These are phyloP conservation scores for Pyrochroa serraticornis DNA, from an alignment of 2,888 invertebrate genomes.

Conservation along the genomic window DNA sequence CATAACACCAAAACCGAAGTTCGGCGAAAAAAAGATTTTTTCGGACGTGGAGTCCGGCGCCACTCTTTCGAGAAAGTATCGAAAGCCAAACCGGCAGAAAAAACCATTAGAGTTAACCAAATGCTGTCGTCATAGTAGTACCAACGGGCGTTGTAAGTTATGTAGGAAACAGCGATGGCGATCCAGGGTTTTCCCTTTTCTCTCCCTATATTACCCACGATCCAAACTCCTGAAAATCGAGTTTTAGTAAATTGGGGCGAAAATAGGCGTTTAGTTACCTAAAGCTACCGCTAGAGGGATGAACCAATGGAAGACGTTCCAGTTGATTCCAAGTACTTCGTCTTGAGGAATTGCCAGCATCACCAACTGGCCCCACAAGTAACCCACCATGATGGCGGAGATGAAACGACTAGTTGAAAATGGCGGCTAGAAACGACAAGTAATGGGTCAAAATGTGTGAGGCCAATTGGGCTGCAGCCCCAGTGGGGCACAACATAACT, in stretches of 20 bases:
- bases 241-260: no score
- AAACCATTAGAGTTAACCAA: constrained; percentile 71
- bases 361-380: constrained; percentile 79
- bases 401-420: constrained; percentile 80
- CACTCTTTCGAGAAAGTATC: constrained; percentile 80
- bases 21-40: constrained; percentile 57
- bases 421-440: constrained; percentile 68
- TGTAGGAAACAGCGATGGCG: constrained; percentile 72
- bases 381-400: constrained; percentile 78
- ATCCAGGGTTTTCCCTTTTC: constrained; percentile 76
- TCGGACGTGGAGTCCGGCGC: constrained; percentile 69
- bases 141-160: constrained; percentile 71
- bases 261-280: no score
- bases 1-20: constrained; percentile 66
- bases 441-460: constrained; percentile 37
- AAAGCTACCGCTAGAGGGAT: constrained; percentile 75
- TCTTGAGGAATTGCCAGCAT: constrained; percentile 80
- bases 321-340: constrained; percentile 71
- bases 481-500: no score
- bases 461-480: no score
- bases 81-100: constrained; percentile 72
- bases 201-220: constrained; percentile 88
- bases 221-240: constrained; percentile 81
- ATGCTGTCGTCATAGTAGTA: constrained; percentile 76
- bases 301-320: constrained; percentile 68